Base-by-base conservation (phyloP, 2,113 vertebrate species). In the Kryptolebias marmoratus region DNA sequence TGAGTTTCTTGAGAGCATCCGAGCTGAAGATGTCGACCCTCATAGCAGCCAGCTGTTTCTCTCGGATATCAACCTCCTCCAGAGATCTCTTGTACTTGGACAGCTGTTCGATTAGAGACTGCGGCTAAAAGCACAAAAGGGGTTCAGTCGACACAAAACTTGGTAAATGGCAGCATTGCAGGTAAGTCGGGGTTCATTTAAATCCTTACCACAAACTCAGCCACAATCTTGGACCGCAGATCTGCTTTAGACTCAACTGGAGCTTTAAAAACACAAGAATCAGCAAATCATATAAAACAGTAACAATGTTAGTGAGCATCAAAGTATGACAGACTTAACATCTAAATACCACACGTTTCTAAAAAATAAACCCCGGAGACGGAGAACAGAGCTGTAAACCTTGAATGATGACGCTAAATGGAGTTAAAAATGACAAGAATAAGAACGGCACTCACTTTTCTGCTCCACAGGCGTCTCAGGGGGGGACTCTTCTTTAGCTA, bases 11-110 rank as follows among this genome's bases (percentile, higher is more conserved):
- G 2, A 98, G 95, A 0, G 96, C 96, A 12, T 95, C 95, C 0
- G 96, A 95, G 87, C 96, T 99, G 93, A 96, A 98, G 0, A 99
- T 96, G 2, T 98, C 96, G 56, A 98, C 95, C 49, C 97, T 93
- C 96, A 98, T 96, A 0, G 96, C 95, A 39, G 96, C 94, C 45
- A 98, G 93, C 91, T 99, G 97, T 68, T 98, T 98, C 86, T 99
- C 97, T 74, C 95, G 94, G 68, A 98, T 75, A 45, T 98, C 96
- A 12, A 96, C 94, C 87, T 99, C 95, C 75, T 97, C 96, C 68
- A 96, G 84, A 0, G 96, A 96, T 36, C 88, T 95, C 52, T 96
- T 96, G 77, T 96, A 95, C 1, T 94, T 59, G 12, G 94, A 80
- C 69, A 99, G 85, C 22, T 98, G 94, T 22, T 99, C 96, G 1